These are phyloP conservation scores for Philaenus spumarius DNA, from an alignment of 1,140 invertebrate species.

Conservation along the genomic window DNA sequence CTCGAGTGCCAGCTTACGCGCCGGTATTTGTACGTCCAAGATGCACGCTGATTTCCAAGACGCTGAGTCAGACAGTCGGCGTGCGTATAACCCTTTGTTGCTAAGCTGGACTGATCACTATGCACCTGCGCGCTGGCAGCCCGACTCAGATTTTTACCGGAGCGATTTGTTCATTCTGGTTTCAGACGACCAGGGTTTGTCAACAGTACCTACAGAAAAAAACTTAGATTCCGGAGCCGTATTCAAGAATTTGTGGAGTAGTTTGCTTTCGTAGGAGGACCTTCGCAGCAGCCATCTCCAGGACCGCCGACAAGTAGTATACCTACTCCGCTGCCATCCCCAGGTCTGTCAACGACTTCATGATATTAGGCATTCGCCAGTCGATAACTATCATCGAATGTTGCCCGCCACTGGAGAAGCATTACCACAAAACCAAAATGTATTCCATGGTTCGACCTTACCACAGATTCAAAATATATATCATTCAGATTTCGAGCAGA, in stretches of 20 bases:
- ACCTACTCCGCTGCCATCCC: neutral
- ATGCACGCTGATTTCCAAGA: too few species aligned
- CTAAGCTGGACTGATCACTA: too few species aligned
- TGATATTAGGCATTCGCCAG: neutral
- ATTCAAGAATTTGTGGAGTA: slow-evolving; percentile 17
- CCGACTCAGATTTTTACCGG: too few species aligned
- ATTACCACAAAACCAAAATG: slow-evolving; percentile 7
- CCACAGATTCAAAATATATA: neutral
- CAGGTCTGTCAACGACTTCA: neutral
- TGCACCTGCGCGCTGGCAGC: too few species aligned
- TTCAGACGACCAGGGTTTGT: too few species aligned
- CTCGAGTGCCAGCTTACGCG: too few species aligned
- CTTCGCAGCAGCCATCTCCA: neutral
- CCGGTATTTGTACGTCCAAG: too few species aligned
- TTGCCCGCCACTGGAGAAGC: too few species aligned
- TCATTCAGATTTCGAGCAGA: neutral
- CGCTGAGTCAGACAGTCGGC: too few species aligned
- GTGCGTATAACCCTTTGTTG: too few species aligned
- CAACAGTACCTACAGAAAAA: slow-evolving; percentile 8
- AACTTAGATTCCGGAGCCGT: slow-evolving; percentile 10
- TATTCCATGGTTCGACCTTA: neutral
- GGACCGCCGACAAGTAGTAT: neutral
- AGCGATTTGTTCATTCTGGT: too few species aligned
- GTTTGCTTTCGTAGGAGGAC: slow-evolving; percentile 4
- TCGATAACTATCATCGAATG: neutral